Percentiles rank a stretch among this genome's conserved stretches.
Conservation (phyloP, 1,140 invertebrate genomes). For the Aphelenchoides avenae region DNA sequence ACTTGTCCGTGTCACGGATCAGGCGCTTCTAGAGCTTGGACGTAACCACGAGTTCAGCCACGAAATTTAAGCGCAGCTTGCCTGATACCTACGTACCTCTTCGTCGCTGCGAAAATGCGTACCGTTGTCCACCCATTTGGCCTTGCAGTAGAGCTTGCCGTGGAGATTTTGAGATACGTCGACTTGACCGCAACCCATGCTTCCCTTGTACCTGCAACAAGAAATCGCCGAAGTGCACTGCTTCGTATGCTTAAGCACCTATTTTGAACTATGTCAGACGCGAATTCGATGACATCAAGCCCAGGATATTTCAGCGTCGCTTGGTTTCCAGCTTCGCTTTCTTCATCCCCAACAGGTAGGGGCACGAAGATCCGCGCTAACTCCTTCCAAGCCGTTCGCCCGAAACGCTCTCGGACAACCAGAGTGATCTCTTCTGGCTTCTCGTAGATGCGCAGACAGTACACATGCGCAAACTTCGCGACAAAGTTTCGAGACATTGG, state of each 20-base stretch:
- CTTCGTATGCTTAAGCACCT: too few relatives aligned
- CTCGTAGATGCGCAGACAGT: conserved; percentile 34
- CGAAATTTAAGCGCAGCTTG: too few relatives aligned
- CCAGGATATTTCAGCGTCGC: not conserved
- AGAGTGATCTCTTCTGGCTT: too few relatives aligned
- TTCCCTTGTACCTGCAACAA: conserved; percentile 42
- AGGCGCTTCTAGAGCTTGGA: too few relatives aligned
- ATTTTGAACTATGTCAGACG: conserved; percentile 27
- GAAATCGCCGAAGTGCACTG: too few relatives aligned
- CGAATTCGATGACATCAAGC: conserved; percentile 31
- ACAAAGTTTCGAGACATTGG: conserved; percentile 20
- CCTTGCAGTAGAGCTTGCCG: conserved; percentile 34
- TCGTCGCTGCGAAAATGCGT: conserved; percentile 11
- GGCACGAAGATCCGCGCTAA: conserved; percentile 28
- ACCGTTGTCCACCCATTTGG: conserved; percentile 21
- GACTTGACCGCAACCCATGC: conserved; percentile 31
- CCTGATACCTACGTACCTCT: not conserved
- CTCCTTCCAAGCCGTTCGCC: conserved; percentile 6
- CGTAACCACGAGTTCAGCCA: too few relatives aligned
- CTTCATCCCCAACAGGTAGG: conserved; percentile 7
- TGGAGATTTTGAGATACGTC: conserved; percentile 20
- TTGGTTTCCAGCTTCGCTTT: not conserved
- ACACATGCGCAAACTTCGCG: conserved; percentile 31
- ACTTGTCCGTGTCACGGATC: too few relatives aligned
- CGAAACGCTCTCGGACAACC: conserved; percentile 1